Evolutionary conservation across 2,113 vertebrate genomes (phyloP).

Genomic region (Chaetodon auriga): DNA sequence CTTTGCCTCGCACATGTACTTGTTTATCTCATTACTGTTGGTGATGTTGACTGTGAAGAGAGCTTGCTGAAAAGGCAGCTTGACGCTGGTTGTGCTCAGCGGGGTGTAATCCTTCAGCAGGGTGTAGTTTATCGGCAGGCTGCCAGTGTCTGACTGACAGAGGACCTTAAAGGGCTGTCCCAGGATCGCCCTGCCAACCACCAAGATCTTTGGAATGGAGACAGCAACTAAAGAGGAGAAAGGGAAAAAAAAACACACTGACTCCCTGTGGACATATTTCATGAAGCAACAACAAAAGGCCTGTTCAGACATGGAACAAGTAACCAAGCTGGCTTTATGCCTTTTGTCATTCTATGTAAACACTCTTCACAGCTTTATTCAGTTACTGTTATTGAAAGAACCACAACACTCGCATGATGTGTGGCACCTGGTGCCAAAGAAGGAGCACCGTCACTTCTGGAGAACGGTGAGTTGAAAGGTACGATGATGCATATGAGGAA

Average conservation of each 20-base stretch:
- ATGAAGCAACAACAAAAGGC: not conserved
- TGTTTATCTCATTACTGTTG: slow-evolving; percentile 12
- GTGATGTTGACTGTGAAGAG: slow-evolving; percentile 58
- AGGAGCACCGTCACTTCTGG: too few relatives aligned
- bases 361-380: not conserved
- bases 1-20: slow-evolving; percentile 72
- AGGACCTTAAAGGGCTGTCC: slow-evolving; percentile 59
- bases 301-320: not conserved
- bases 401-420: not conserved
- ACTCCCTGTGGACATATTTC: not conserved
- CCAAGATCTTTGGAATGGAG: slow-evolving; percentile 72
- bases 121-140: slow-evolving; percentile 82
- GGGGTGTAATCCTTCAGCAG: not conserved
- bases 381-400: not conserved
- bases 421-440: too few relatives aligned
- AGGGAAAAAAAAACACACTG: not conserved
- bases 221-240: slow-evolving; percentile 67
- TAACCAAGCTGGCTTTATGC: not conserved
- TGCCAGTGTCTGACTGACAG: slow-evolving; percentile 76
- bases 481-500: too few relatives aligned
- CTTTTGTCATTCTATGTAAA: not conserved
- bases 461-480: too few relatives aligned
- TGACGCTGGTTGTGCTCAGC: not conserved
- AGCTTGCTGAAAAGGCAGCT: slow-evolving; percentile 6
- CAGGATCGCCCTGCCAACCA: slow-evolving; percentile 58